phyloP scores from a whole-genome alignment of 2,888 invertebrate genomes.

The Tillus elongatus region DNA sequence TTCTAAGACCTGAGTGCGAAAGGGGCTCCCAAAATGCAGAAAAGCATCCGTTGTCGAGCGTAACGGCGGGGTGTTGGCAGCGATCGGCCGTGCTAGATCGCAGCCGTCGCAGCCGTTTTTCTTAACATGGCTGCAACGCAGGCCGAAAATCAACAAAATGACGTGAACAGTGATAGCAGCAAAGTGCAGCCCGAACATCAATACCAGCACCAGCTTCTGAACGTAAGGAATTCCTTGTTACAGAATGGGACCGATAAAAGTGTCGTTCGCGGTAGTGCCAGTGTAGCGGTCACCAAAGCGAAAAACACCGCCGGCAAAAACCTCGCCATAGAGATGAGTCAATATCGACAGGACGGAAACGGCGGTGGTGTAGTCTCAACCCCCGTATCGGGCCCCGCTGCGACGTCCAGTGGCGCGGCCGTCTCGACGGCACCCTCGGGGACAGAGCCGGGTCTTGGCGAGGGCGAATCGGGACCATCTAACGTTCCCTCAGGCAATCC shows the following conservation, averaged over 20 bases:
- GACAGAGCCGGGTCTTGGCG: slow-evolving; percentile 27
- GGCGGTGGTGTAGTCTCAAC: slow-evolving; percentile 36
- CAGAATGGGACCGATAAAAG: slow-evolving; percentile 73
- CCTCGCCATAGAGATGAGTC: slow-evolving; percentile 50
- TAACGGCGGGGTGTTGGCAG: slow-evolving; percentile 54
- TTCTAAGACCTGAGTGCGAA: slow-evolving; percentile 39
- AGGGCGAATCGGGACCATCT: slow-evolving; percentile 19
- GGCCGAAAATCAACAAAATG: slow-evolving; percentile 74
- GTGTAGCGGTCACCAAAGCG: slow-evolving; percentile 57
- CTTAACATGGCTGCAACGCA: slow-evolving; percentile 77
- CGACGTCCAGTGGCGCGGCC: slow-evolving; percentile 22
- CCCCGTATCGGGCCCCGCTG: slow-evolving; percentile 31
- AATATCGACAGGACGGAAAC: slow-evolving; percentile 57
- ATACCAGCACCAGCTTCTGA: slow-evolving; percentile 38
- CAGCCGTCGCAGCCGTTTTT: slow-evolving; percentile 36
- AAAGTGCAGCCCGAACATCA: slow-evolving; percentile 58
- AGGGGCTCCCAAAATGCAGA: slow-evolving; percentile 40
- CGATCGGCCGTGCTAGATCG: slow-evolving; percentile 45
- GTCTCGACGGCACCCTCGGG: slow-evolving; percentile 42
- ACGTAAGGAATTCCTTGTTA: slow-evolving; percentile 59
- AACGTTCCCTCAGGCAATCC: too few species aligned
- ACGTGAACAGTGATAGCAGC: slow-evolving; percentile 53
- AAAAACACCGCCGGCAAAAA: slow-evolving; percentile 55
- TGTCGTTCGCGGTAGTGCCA: slow-evolving; percentile 54
- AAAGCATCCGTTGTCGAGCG: slow-evolving; percentile 40